Evolutionary conservation across 2,797 vertebrate genomes (phyloP).

Genomic region (Cyprinella venusta): DNA sequence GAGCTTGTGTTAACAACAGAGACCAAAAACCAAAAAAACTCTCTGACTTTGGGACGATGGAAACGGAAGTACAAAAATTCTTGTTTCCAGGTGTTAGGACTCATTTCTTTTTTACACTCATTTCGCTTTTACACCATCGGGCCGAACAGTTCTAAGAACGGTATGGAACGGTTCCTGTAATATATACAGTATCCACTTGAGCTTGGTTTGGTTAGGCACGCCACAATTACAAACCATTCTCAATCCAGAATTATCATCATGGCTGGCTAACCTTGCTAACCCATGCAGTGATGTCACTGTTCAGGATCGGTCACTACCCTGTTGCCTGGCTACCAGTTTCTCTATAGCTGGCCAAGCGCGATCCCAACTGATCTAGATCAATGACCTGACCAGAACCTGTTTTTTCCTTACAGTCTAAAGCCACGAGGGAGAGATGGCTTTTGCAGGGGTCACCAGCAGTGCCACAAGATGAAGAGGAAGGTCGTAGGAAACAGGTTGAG

Average conservation of each 20-base stretch:
- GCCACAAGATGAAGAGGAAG: constrained; percentile 86
- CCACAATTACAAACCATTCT: too few relatives aligned
- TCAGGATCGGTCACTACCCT: neutral
- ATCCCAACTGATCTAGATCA: neutral
- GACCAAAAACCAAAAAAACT: neutral
- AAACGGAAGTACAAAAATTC: neutral
- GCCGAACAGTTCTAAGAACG: too few relatives aligned
- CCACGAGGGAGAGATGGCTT: constrained; percentile 96
- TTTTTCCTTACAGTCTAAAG: constrained; percentile 86
- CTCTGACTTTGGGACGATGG: neutral
- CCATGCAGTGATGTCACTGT: neutral
- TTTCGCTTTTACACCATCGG: too few relatives aligned
- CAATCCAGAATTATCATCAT: too few relatives aligned
- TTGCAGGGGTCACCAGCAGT: constrained; percentile 87
- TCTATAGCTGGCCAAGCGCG: neutral
- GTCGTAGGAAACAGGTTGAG: constrained; percentile 87
- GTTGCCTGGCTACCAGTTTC: neutral
- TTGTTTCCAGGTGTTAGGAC: neutral
- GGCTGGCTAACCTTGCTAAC: too few relatives aligned
- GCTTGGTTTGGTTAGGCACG: too few relatives aligned
- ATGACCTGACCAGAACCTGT: neutral
- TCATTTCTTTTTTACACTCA: neutral
- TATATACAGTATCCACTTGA: too few relatives aligned
- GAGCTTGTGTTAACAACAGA: neutral
- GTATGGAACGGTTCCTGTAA: too few relatives aligned